These are phyloP conservation scores for Rhopilema esculentum DNA, from an alignment of 30 jellyfish, hydroid and myxozoan species.

Conservation along the genomic window DNA sequence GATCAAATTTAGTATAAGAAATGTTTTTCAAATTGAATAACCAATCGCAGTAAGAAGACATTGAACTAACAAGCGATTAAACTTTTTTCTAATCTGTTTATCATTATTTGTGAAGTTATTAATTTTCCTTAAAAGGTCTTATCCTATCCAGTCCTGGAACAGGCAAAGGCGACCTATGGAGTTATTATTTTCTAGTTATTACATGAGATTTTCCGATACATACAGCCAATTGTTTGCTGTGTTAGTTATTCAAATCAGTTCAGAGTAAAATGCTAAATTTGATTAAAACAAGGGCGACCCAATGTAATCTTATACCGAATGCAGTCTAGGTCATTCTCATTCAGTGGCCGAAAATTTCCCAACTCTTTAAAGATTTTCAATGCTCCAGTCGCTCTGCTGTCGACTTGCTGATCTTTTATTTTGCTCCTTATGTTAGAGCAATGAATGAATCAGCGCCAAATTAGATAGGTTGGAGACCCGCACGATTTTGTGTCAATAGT, in stretches of 20 bases:
- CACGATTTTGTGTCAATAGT: neutral
- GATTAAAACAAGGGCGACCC: conserved; percentile 37
- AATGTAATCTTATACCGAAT: conserved; percentile 53
- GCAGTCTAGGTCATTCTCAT: conserved; percentile 47
- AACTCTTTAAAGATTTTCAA: neutral
- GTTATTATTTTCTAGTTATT: conserved; percentile 9
- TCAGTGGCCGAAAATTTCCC: neutral
- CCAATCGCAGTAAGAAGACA: neutral
- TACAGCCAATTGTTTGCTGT: conserved; percentile 6
- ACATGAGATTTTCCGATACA: conserved; percentile 34
- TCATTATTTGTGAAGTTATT: neutral
- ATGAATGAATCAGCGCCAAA: neutral
- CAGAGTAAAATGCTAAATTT: conserved; percentile 5
- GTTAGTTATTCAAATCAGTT: neutral
- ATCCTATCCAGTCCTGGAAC: conserved; percentile 13
- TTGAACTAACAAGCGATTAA: conserved; percentile 5
- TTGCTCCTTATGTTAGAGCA: neutral
- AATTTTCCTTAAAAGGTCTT: conserved; percentile 22
- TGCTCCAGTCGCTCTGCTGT: neutral
- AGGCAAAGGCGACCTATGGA: conserved; percentile 29
- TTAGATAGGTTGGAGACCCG: neutral
- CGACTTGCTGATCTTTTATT: neutral
- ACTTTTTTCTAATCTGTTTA: conserved; percentile 15
- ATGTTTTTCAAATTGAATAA: neutral
- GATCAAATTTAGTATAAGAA: neutral